Evolutionary conservation across 1,140 invertebrate species (phyloP), one percentile per base, ranked within the genome.

Genomic region (Saccostrea echinata): DNA sequence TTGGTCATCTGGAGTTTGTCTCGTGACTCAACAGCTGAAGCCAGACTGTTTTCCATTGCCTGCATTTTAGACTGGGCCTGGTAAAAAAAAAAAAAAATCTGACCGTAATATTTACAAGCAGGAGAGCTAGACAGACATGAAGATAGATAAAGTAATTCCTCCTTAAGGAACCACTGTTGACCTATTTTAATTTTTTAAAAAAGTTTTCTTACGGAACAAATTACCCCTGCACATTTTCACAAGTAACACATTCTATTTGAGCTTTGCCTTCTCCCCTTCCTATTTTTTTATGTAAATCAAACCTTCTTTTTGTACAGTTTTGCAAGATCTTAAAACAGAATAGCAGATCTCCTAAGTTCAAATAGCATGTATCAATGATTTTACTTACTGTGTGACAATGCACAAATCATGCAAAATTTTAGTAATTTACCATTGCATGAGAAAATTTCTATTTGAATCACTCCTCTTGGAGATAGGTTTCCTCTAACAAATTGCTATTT

Each of bases 1-100:
- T 43, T 82, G 35, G 90, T 91, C 21, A 89, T 88, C 35, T 86
- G 84, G n/a, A 91, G 57, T 55, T 91, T 87, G 33, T 93, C 92
- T 11, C 91, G 87, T 0, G 89, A 83, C 51, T 92, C 89, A 12
- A 87, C 87, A 12, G 91, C 86, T 55, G 87, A 81, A 24, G 86
- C 84, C 55, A 94, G 87, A 68, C 91, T 91, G 13, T 87, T 84
- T 82, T 93, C 91, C 30, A 91, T 76, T 35, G 91, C 83, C 83
- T 92, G 91, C 24, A 93, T 61, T 13, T 88, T 89, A 21, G 88
- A 84, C 85, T 93, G 91, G 18, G 92, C 85, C 94, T 94, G 88
- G 13, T 12, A 76, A 85, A 82, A 64, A n/a, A 84, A 53, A 84
- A 83, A 86, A 76, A n/a, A n/a, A n/a, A n/a, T n/a, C n/a, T n/a